Evolutionary conservation across 2,797 vertebrate species (phyloP), one percentile per base, ranked within the genome.

Genomic region (Podarcis lilfordi): DNA sequence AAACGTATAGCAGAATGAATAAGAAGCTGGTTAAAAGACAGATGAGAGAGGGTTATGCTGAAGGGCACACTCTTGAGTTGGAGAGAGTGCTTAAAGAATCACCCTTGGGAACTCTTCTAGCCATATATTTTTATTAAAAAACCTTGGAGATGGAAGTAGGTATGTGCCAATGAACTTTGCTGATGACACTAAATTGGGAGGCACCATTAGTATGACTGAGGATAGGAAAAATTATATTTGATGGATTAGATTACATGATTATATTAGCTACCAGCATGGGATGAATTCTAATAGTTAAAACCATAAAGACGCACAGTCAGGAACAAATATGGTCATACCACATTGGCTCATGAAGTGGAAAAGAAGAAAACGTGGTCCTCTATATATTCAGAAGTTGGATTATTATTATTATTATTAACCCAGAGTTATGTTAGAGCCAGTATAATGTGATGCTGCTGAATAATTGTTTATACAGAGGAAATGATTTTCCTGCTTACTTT

Each of bases 11-110:
- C 40, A 72, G 74, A 86, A 86, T n/a, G 68, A 87, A 43, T 40
- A 81, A 61, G 55, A 81, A 74, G 64, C 50, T 75, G 37, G 69
- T 64, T 81, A 81, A 74, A 87, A 87, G 50, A 69, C 78, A 74
- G 83, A 61, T 61, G 55, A 74, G 32, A 85, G 72, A 88, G 32
- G 77, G 43, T 71, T 80, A 86, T 85, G 17, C 25, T 59, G 68
- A 80, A 86, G 23, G 86, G 29, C 40, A 77, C 77, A 68, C 61
- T 50, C n/a, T 35, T 66, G n/a, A 77, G 40, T 35, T 88, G 74
- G 86, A 88, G 72, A 77, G 77, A 77, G n/a, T 37, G 35, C 72
- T 88, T 75, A 68, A 75, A 76, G 37, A 59, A 76, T 76, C 86
- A 50, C 80, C 66, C 37, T 29, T 76, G 86, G 72, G 72, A 88